Conservation (phyloP, 2,113 vertebrate genomes). For the Motacilla alba region DNA sequence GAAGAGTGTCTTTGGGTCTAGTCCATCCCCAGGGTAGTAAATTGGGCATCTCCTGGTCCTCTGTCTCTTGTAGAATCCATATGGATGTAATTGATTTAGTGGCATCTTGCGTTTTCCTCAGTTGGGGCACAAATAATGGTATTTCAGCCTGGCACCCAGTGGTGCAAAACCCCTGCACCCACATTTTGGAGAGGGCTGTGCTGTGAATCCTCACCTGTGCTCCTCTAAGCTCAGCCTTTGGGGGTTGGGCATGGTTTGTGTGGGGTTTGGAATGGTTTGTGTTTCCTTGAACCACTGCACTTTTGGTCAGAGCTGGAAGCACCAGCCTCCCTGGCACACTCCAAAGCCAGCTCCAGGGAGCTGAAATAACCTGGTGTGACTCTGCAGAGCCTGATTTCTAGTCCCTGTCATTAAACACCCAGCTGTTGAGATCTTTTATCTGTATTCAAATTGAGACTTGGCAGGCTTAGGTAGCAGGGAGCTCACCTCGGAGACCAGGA, state of each 20-base stretch:
- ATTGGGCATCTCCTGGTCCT: not conserved
- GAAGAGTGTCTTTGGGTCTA: not conserved
- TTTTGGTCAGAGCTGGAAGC: not conserved
- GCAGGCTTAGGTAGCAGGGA: not conserved
- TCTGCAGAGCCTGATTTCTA: not conserved
- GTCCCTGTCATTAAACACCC: conserved; percentile 26
- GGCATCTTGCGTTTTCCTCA: not conserved
- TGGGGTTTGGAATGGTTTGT: not conserved
- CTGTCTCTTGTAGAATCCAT: not conserved
- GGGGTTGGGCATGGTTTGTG: not conserved
- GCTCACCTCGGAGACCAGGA: not conserved
- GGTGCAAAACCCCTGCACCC: not conserved
- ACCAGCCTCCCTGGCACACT: not conserved
- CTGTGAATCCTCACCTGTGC: fast-evolving
- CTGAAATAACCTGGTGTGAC: conserved; percentile 15
- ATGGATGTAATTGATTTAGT: not conserved
- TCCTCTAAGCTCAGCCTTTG: not conserved
- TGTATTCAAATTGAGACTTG: not conserved
- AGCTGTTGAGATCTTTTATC: conserved; percentile 18
- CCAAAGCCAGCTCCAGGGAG: not conserved
- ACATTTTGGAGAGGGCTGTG: not conserved
- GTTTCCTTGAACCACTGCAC: fast-evolving
- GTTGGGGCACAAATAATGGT: not conserved
- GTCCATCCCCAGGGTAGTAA: not conserved
- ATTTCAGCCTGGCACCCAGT: not conserved